Evolutionary conservation across 2,113 vertebrate species (phyloP).

Genomic region (Cottus gobio): DNA sequence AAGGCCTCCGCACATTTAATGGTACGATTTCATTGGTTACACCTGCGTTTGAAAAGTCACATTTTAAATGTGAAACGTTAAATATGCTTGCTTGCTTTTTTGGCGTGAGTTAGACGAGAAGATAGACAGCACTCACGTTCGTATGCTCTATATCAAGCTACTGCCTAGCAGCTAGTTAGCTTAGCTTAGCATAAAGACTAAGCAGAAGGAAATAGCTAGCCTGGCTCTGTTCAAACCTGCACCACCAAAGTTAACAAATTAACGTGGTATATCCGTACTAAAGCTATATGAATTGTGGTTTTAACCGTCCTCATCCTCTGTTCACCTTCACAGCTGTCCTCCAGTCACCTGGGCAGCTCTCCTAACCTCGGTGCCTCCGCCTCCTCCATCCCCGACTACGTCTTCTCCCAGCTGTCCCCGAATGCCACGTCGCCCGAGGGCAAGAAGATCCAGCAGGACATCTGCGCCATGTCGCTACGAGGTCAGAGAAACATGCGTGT

Average conservation of each 20-base stretch:
- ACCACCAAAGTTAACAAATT: no score
- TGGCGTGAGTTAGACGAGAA: no score
- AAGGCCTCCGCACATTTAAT: not conserved
- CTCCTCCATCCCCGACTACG: constrained; percentile 91
- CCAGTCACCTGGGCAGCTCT: constrained; percentile 72
- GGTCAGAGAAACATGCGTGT: constrained; percentile 42
- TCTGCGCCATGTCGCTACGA: constrained; percentile 86
- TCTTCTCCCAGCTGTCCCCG: constrained; percentile 86
- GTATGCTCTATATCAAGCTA: no score
- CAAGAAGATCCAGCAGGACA: constrained; percentile 89
- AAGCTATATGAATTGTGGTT: not conserved
- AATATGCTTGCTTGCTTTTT: not conserved
- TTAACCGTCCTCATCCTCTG: not conserved
- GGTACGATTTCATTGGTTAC: not conserved
- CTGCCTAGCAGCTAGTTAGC: no score
- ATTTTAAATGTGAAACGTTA: not conserved
- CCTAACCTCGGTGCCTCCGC: constrained; percentile 85
- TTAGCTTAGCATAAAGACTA: no score
- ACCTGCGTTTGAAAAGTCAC: not conserved
- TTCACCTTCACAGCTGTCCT: constrained; percentile 67
- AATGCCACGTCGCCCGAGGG: constrained; percentile 83
- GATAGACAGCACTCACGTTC: no score
- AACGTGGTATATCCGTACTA: no score
- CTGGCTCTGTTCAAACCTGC: no score
- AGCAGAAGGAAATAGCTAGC: no score